Percentiles rank a stretch among this genome's conserved stretches.
Evolutionary conservation across 2,113 vertebrate genomes (phyloP).

Genomic region (Numida meleagris): DNA sequence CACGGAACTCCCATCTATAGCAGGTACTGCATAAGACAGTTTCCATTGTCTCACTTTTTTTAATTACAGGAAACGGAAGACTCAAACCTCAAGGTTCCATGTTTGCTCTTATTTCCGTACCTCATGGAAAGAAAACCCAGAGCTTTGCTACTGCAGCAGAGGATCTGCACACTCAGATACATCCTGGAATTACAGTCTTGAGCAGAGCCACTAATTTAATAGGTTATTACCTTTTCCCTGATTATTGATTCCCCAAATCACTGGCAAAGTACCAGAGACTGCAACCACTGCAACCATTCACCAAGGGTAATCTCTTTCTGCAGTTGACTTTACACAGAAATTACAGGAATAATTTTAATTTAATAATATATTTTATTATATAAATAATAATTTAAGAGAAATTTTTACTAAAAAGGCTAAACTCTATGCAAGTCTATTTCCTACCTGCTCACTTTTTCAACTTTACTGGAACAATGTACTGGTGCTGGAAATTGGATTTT

Average conservation of each 20-base stretch:
- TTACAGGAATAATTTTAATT: neutral
- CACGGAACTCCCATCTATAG: neutral
- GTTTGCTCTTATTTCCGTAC: slow-evolving; percentile 3
- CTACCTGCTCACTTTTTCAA: neutral
- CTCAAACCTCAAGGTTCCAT: neutral
- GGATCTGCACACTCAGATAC: neutral
- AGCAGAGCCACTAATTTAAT: neutral
- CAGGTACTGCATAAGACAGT: neutral
- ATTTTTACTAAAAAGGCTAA: neutral
- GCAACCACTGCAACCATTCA: neutral
- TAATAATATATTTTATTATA: too few relatives aligned
- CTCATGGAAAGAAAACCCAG: neutral
- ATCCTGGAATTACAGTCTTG: neutral
- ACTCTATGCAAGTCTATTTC: neutral
- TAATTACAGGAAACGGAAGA: slow-evolving; percentile 59
- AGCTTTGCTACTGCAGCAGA: neutral
- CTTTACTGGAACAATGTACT: neutral
- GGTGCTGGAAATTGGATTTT: neutral
- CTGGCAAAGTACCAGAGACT: neutral
- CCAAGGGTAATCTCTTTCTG: neutral
- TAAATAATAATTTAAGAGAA: too few relatives aligned
- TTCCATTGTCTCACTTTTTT: slow-evolving; percentile 32
- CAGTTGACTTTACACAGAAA: neutral
- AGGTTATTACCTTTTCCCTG: neutral
- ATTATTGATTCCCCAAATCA: neutral